Evolutionary conservation across 2,888 invertebrate species (phyloP).

Genomic region (Pseudococcus viburni): DNA sequence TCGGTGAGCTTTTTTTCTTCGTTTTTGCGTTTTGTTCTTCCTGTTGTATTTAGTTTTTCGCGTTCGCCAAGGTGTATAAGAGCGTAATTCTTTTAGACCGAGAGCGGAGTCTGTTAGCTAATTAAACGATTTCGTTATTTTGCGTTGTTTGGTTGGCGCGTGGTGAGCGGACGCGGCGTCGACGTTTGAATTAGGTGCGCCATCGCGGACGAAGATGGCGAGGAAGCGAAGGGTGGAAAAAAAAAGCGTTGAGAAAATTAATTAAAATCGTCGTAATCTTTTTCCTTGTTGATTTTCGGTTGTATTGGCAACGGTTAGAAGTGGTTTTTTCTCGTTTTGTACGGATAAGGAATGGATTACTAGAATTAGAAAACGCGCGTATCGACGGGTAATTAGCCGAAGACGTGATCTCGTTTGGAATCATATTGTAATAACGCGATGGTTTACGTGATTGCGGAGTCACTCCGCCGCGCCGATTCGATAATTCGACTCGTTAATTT

Average conservation of each 20-base stretch:
- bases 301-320: constrained; percentile 43
- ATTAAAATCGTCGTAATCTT: constrained; percentile 55
- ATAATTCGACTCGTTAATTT: neutral
- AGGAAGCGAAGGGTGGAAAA: neutral
- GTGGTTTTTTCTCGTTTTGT: neutral
- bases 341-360: neutral
- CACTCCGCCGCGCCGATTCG: neutral
- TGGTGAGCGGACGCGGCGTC: neutral
- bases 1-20: neutral
- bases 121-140: constrained; percentile 58
- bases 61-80: constrained; percentile 24
- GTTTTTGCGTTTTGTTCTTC: neutral
- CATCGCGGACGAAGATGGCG: neutral
- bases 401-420: constrained; percentile 32
- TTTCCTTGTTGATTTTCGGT: constrained; percentile 56
- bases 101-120: constrained; percentile 26
- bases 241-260: constrained; percentile 44
- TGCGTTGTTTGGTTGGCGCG: neutral
- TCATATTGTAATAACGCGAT: constrained; percentile 38
- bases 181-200: neutral
- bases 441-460: constrained; percentile 5
- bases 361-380: constrained; percentile 16
- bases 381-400: neutral
- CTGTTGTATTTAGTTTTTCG: constrained; percentile 2
- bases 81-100: constrained; percentile 34